Evolutionary conservation across 2,797 vertebrate species (phyloP).

Genomic region (Acrocephalus scirpaceus): DNA sequence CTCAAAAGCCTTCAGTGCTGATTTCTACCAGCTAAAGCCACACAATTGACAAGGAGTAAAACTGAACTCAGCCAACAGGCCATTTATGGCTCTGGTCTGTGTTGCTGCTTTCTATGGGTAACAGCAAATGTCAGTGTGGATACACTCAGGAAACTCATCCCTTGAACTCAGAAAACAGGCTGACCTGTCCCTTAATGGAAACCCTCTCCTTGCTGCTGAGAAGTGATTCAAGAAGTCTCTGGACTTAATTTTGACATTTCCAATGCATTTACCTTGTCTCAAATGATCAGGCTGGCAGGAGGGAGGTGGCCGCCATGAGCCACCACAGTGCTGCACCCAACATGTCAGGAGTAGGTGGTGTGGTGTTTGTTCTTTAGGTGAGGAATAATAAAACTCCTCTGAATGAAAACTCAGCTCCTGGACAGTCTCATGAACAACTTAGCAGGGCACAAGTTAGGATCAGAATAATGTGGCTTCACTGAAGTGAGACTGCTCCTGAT

Average conservation of each 20-base stretch:
- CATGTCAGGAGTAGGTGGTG: background rate
- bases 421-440: background rate
- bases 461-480: background rate
- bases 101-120: background rate
- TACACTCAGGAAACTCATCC: slow-evolving; percentile 12
- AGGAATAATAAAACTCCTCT: background rate
- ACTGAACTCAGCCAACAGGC: background rate
- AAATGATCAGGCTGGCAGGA: background rate
- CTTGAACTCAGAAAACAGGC: slow-evolving; percentile 5
- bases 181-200: slow-evolving; percentile 24
- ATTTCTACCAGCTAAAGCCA: background rate
- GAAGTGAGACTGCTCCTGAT: background rate
- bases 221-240: background rate
- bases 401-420: background rate
- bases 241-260: slow-evolving; percentile 43
- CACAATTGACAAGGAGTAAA: background rate
- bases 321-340: background rate
- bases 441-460: background rate
- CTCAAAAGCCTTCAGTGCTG: slow-evolving; percentile 19
- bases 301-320: background rate
- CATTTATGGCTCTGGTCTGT: slow-evolving; percentile 18
- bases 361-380: background rate
- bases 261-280: background rate
- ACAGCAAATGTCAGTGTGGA: background rate
- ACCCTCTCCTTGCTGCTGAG: background rate